Percentiles rank a stretch among this genome's conserved stretches.
These are phyloP conservation scores for Labeo rohita DNA, from an alignment of 2,113 vertebrate genomes.

Conservation along the genomic window DNA sequence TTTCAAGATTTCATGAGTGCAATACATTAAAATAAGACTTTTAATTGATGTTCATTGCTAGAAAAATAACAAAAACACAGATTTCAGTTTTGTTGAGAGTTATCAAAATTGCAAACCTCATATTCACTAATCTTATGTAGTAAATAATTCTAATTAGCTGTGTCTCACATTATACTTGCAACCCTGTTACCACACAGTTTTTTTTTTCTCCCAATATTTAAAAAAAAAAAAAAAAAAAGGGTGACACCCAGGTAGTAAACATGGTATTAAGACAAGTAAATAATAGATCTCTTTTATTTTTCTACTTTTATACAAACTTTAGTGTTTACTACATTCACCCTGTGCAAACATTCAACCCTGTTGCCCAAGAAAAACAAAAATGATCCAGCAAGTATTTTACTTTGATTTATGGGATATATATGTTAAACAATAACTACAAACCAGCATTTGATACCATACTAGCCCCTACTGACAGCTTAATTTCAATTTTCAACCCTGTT, in stretches of 20 bases:
- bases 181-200: not conserved
- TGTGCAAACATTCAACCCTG: not conserved
- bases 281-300: not conserved
- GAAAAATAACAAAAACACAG: not conserved
- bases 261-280: not conserved
- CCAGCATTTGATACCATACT: not conserved
- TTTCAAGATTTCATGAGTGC: not conserved
- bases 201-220: not conserved
- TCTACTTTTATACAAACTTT: not conserved
- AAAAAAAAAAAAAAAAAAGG: not conserved
- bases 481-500: not conserved
- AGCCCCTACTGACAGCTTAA: not conserved
- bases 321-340: not conserved
- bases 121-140: not conserved
- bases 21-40: not conserved
- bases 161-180: not conserved
- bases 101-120: not conserved
- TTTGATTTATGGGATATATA: not conserved
- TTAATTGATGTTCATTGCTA: not conserved
- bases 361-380: not conserved
- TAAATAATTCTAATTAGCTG: not conserved
- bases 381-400: not conserved
- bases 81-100: not conserved
- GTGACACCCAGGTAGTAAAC: not conserved
- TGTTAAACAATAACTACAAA: not conserved